Conservation (phyloP, 1,140 invertebrate species). For the Metopolophium dirhodum region DNA sequence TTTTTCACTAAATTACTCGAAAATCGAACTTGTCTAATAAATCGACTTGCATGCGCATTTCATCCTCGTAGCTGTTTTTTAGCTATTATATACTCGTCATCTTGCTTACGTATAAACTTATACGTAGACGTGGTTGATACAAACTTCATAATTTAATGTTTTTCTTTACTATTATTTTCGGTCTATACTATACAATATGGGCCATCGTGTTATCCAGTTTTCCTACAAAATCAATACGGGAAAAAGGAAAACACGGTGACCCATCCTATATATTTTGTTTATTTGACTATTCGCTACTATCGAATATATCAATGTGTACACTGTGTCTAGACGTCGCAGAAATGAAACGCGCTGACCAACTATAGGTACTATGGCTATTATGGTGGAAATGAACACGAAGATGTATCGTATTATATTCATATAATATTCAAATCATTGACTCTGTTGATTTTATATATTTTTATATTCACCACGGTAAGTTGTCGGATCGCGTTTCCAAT, state of each 20-base stretch:
- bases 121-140: no score
- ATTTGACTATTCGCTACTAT: neutral
- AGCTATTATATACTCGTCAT: no score
- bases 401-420: neutral
- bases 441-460: neutral
- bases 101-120: no score
- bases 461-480: neutral
- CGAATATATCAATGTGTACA: neutral
- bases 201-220: neutral
- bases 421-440: neutral
- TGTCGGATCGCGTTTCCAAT: neutral
- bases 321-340: neutral
- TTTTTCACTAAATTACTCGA: neutral
- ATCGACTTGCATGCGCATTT: no score
- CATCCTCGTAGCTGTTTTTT: no score
- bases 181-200: neutral
- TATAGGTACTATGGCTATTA: neutral
- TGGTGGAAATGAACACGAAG: neutral
- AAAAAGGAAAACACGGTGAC: neutral
- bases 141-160: neutral
- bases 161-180: neutral
- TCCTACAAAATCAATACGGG: no score
- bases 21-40: neutral
- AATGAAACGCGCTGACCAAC: neutral
- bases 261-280: no score